Evolutionary conservation across 2,113 vertebrate species (phyloP).

Genomic region (Triplophysa siluroides): DNA sequence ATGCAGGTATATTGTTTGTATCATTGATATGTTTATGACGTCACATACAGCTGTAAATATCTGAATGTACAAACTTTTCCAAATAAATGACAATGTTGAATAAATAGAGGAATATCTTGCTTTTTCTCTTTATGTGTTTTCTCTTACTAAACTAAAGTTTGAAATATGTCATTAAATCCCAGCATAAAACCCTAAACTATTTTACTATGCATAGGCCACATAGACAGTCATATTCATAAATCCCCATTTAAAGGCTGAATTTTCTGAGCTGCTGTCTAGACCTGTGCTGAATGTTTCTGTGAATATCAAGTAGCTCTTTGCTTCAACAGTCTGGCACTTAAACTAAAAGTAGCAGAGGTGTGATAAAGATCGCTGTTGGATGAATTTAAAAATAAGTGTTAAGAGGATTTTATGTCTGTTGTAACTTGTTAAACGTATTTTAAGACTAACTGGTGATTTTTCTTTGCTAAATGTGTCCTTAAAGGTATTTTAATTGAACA

Average conservation of each 20-base stretch:
- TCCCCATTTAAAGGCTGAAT: not conserved
- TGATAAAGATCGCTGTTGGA: not conserved
- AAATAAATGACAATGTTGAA: not conserved
- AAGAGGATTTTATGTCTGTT: not conserved
- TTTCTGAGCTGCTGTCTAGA: not conserved
- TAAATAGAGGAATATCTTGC: not conserved
- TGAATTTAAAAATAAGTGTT: not conserved
- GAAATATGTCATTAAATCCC: too few relatives aligned
- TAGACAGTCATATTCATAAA: not conserved
- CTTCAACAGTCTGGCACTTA: not conserved
- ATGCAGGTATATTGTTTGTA: too few relatives aligned
- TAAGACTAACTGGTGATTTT: not conserved
- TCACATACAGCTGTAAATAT: slow-evolving; percentile 1
- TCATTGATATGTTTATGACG: too few relatives aligned
- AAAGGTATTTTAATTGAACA: not conserved
- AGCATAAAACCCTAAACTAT: not conserved
- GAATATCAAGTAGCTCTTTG: not conserved
- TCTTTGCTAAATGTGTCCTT: not conserved
- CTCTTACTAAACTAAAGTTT: not conserved
- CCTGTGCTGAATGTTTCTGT: slow-evolving; percentile 3
- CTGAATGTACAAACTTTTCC: slow-evolving; percentile 25
- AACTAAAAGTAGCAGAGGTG: not conserved
- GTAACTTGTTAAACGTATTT: not conserved
- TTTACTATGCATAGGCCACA: not conserved
- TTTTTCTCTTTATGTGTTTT: not conserved